A percentile compares a stretch with the other conserved stretches of the same genome.
These are phyloP conservation scores for Amaurobius ferox DNA, from an alignment of 2,888 invertebrate species.

Conservation along the genomic window DNA sequence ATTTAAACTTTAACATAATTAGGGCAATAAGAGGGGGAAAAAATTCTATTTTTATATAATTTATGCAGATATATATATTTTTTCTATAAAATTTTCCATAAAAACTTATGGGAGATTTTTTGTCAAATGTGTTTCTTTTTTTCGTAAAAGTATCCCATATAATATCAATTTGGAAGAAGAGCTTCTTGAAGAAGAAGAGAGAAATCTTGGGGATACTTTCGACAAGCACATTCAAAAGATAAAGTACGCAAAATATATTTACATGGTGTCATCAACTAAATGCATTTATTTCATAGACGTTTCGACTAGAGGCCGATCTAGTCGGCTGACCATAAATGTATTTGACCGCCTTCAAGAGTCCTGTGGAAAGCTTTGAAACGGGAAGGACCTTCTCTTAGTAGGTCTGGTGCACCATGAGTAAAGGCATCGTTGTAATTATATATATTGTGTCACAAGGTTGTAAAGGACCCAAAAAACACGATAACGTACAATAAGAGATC, in stretches of 20 bases:
- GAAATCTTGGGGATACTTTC: background rate
- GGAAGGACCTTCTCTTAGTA: constrained; percentile 45
- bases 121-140: no score
- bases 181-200: no score
- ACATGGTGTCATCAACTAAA: constrained; percentile 64
- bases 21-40: no score
- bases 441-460: constrained; percentile 70
- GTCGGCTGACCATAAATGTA: constrained; percentile 24
- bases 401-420: constrained; percentile 68
- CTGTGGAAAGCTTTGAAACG: constrained; percentile 57
- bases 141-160: no score
- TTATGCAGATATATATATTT: no score
- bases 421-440: constrained; percentile 72
- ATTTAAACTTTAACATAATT: no score
- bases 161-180: background rate
- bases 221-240: constrained; percentile 47
- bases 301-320: constrained; percentile 65
- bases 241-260: constrained; percentile 60
- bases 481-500: constrained; percentile 72
- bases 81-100: no score
- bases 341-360: constrained; percentile 14
- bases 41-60: no score
- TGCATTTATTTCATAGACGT: constrained; percentile 56
- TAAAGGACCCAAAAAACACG: constrained; percentile 73
- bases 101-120: no score